These are phyloP conservation scores for Gavia stellata DNA, from an alignment of 2,113 vertebrate genomes.

Conservation along the genomic window DNA sequence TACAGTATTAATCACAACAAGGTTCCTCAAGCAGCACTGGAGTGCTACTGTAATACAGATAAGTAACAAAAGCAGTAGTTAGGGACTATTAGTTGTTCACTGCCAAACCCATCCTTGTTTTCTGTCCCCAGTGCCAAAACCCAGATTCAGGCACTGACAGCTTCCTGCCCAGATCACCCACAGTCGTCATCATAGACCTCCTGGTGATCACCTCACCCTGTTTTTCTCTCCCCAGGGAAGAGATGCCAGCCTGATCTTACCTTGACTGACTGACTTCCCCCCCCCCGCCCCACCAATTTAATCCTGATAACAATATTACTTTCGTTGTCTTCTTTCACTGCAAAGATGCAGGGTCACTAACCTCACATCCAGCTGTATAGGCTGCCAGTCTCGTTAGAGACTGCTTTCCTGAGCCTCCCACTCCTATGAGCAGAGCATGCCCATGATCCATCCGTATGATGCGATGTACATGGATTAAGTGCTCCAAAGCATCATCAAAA, in stretches of 20 bases:
- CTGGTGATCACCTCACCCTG: background rate
- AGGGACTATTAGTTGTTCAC: background rate
- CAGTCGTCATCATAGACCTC: background rate
- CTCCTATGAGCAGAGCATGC: conserved; percentile 89
- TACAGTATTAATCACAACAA: background rate
- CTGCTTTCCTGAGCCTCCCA: conserved; percentile 92
- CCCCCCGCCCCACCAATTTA: background rate
- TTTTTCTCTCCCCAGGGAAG: background rate
- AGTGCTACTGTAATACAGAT: background rate
- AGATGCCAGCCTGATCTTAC: background rate
- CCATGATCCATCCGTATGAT: conserved; percentile 87
- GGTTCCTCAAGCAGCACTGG: background rate
- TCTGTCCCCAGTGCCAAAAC: background rate
- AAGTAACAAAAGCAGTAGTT: background rate
- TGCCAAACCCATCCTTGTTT: background rate
- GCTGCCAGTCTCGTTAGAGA: conserved; percentile 88
- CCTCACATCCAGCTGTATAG: conserved; percentile 88
- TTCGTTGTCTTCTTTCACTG: background rate
- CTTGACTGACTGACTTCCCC: background rate
- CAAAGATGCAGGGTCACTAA: conserved; percentile 24
- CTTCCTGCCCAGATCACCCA: background rate
- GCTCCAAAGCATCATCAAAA: conserved; percentile 94
- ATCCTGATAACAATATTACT: background rate
- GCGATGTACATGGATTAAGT: conserved; percentile 86
- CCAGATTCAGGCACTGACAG: background rate